Base-by-base conservation (phyloP, 1,140 invertebrate species). In the Aphelenchoides fujianensis region DNA sequence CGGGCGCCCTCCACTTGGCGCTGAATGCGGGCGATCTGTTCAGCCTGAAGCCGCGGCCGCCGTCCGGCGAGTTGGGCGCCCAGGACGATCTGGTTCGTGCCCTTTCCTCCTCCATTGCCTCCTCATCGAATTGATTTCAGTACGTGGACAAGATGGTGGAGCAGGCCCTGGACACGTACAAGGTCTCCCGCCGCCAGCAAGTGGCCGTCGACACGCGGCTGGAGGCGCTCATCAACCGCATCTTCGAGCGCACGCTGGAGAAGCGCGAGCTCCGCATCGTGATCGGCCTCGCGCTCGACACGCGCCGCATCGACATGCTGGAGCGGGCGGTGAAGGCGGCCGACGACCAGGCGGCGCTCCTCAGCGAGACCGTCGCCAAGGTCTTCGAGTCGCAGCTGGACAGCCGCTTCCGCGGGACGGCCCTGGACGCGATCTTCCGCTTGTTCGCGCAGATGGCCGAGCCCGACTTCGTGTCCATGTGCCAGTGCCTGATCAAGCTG, bases 141-240 rank as follows among this genome's bases (percentile, higher is more conserved):
- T 90, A 93, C 82, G 87, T 94, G 28, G 90, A 92, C 53, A 75
- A 80, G 32, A 87, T 88, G 79, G 80, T 85, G 37, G 86, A 87
- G 62, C 87, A 89, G 48, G 87, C 88, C 52, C 70, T 80, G 2
- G 82, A 87, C 55, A 82, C 81, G 19, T 89, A 88, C 77, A 83
- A 83, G 61, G 52, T n/a, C 23, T 23, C 59, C 35, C 73, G 63
- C 37, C 74, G 68, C 32, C 32, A 71, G 28, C 62, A 63, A 36
- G 23, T 54, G 2, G 52, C 88, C 0, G 92, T 96, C 75, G 95
- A 98, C 86, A 88, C 90, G 1, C 89, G 94, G 54, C 86, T 98
- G 64, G 93, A 96, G 85, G 90, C 90, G 1, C 95, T 98, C 77
- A 94, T 98, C 0, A 92, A 98, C 85, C 89, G 93, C 57, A 97